Evolutionary conservation across 2,797 vertebrate species (phyloP), one percentile per base, ranked within the genome.

Genomic region (Enteromius unitaeniatus): DNA sequence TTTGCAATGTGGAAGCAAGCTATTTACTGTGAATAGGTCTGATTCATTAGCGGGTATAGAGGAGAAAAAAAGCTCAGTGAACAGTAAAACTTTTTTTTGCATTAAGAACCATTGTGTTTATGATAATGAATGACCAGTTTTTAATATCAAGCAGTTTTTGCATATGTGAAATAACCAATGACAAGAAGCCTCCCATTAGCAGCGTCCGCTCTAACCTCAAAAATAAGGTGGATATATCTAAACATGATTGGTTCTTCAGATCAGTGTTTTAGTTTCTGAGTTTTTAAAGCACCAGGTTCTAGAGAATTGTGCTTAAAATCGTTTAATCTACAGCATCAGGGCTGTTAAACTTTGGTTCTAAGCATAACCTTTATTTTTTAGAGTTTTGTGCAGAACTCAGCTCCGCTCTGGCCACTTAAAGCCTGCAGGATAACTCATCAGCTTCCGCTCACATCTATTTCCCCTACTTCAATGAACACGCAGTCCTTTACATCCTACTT

Each of bases 401-500:
- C 81, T 42, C 15, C 28, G 3, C 62, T 58, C 26, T 49, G 64
- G 31, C 51, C 79, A 62, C 84, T 81, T 53, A 26, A 72, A 81
- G 55, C 37, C 72, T 40, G 47, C 28, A 65, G 26, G 70, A 62
- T 37, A 81, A 67, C 69, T 51, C 84, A 81, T 87, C 84, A 78
- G 34, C 76, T 64, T 83, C 70, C 42, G 23, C 77, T 80, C 28
- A 31, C 77, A 79, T 88, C 68, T 79, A 47, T 40, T 26, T 49
- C 49, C 82, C 73, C 53, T 65, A 79, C 72, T 80, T 83, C 74
- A 77, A 51, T 83, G 70, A 83, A 19, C 77, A 77, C 4, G 7
- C 73, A 58, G 67, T 53, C 40, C 70, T 81, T 79, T 45, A 81
- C 79, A 73, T 79, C 77, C 77, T 65, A 81, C 79, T 81, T 81